Evolutionary conservation across 2,888 invertebrate species (phyloP).

Genomic region (Itoplectis maculator): DNA sequence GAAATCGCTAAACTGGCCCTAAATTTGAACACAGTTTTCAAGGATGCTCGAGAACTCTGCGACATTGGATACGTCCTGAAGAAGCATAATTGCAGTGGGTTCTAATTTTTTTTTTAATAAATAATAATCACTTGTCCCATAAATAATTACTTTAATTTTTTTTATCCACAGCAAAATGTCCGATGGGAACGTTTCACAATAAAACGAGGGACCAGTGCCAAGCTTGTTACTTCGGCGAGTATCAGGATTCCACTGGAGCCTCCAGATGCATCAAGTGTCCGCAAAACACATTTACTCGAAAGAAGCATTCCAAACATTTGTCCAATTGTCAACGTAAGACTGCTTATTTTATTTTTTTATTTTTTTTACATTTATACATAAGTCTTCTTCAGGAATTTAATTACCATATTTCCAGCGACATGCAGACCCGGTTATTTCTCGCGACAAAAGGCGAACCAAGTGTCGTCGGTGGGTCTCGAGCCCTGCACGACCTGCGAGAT

Average conservation of each 20-base stretch:
- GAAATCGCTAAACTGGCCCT: conserved; percentile 76
- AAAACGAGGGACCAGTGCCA: conserved; percentile 86
- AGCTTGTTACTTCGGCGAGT: conserved; percentile 87
- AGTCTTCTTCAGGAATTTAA: no score
- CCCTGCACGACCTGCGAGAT: conserved; percentile 78
- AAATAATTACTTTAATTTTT: conserved; percentile 17
- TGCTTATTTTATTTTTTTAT: not conserved
- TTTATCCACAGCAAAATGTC: conserved; percentile 86
- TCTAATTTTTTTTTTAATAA: conserved; percentile 2
- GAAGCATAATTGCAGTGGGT: conserved; percentile 86
- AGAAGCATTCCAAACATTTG: conserved; percentile 83
- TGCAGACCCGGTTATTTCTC: conserved; percentile 86
- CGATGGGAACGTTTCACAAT: conserved; percentile 88
- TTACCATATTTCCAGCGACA: conserved; percentile 85
- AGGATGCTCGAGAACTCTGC: conserved; percentile 82
- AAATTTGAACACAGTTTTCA: conserved; percentile 77
- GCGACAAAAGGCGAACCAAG: conserved; percentile 82
- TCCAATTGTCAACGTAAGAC: conserved; percentile 87
- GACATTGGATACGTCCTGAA: conserved; percentile 86
- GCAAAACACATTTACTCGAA: conserved; percentile 86
- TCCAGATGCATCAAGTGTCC: conserved; percentile 87
- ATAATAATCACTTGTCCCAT: not conserved
- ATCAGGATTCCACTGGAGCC: conserved; percentile 86
- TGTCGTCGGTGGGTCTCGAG: conserved; percentile 71
- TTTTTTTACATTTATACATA: no score